Conservation (phyloP, 37 sponge, comb jelly and placozoan species). For the Amphimedon queenslandica region DNA sequence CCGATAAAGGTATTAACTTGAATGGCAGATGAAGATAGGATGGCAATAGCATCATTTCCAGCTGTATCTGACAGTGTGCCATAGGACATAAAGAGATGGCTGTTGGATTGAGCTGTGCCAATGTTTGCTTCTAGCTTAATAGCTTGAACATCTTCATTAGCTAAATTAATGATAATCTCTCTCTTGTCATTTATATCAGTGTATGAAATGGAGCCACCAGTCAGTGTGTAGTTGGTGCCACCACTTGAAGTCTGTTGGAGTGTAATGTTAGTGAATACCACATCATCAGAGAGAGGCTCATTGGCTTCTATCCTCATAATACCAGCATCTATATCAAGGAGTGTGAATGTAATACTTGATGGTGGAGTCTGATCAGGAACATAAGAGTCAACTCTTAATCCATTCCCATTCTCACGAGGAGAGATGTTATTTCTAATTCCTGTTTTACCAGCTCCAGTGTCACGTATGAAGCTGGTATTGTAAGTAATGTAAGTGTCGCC, state of each 20-base stretch:
- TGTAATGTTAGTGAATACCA: slow-evolving; percentile 28
- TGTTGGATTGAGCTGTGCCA: slow-evolving; percentile 39
- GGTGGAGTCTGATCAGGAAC: slow-evolving; percentile 63
- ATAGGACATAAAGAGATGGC: slow-evolving; percentile 40
- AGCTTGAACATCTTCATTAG: slow-evolving; percentile 52
- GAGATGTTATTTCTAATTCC: slow-evolving; percentile 22
- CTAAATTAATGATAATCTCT: slow-evolving; percentile 43
- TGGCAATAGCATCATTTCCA: slow-evolving; percentile 31
- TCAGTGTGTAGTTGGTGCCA: slow-evolving; percentile 47
- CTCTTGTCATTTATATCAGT: slow-evolving; percentile 40
- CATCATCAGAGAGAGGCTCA: slow-evolving; percentile 54
- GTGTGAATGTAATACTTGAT: slow-evolving; percentile 32
- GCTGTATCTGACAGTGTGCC: slow-evolving; percentile 62
- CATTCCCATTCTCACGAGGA: slow-evolving; percentile 19
- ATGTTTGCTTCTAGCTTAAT: slow-evolving; percentile 58
- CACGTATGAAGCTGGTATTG: slow-evolving; percentile 48
- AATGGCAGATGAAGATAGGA: slow-evolving; percentile 10
- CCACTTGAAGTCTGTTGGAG: slow-evolving; percentile 38
- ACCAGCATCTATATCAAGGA: slow-evolving; percentile 74
- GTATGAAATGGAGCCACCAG: slow-evolving; percentile 48
- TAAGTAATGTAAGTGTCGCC: slow-evolving; percentile 68
- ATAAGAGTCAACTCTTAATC: slow-evolving; percentile 33
- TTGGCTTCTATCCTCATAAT: slow-evolving; percentile 40
- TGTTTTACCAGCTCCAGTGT: slow-evolving; percentile 52
- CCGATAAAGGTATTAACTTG: slow-evolving; percentile 11